Base-by-base conservation (phyloP, 2,113 vertebrate genomes). In the Apaloderma vittatum region DNA sequence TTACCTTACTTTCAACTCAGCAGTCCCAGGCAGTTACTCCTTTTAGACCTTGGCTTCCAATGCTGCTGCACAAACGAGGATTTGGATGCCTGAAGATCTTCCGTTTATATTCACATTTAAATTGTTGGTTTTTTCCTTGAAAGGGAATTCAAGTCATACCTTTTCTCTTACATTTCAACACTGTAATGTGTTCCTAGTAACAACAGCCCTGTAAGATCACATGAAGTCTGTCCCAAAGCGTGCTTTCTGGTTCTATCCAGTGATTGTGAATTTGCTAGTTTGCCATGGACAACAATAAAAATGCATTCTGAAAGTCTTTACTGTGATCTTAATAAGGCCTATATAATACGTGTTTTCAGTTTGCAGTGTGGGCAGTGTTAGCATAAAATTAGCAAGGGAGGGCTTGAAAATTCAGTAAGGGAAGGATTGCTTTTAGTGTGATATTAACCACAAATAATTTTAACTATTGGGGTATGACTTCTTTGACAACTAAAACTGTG, bases 311-410 rank as follows among this genome's bases (percentile, higher is more conserved):
- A 67, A 83, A 77, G 46, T 70, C 40, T 90, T 82, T 48, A 15
- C 17, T 78, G 21, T 70, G 51, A 71, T 95, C 88, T 93, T 70
- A 73, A 26, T 83, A 81, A 71, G 61, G 77, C 32, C 26, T 80
- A 16, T 76, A 30, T 77, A 86, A 73, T 86, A 86, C 32, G 19
- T 88, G 43, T 73, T 96, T 93, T 68, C 48, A 55, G 24, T 87
- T 93, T 75, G 48, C 59, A 73, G 3, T 77, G 63, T 91, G 72
- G 55, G 27, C 75, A 78, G 20, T 2, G 0, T 77, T 86, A 92
- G 32, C 52, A 87, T 84, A 58, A 89, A 92, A 87, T 89, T 74
- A 81, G n/a, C n/a, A 94, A 86, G 34, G 55, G 17, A 21, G 66
- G 27, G 30, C 45, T 93, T 94, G 58, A 77, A 94, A 93, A 77